Evolutionary conservation across 2,113 vertebrate species (phyloP).

Genomic region (Dicrurus megarhynchus): DNA sequence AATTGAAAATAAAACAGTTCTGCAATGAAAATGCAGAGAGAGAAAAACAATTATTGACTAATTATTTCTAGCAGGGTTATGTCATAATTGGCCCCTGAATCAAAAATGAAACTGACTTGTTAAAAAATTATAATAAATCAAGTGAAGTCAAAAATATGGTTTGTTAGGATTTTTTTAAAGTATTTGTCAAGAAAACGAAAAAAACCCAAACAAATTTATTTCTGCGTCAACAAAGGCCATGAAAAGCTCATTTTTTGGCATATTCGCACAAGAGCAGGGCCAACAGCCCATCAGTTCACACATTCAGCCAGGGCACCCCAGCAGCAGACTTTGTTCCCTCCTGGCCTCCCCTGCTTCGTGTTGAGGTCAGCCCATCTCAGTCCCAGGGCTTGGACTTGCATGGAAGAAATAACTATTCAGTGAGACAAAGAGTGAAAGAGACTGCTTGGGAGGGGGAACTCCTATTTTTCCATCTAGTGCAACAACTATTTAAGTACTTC

Average conservation of each 20-base stretch:
- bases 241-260: not conserved
- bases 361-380: not conserved
- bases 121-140: not conserved
- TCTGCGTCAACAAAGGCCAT: not conserved
- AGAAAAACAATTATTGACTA: not conserved
- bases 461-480: not conserved
- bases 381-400: not conserved
- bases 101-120: not conserved
- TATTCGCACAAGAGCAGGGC: not conserved
- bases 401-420: not conserved
- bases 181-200: not conserved
- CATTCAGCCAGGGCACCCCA: not conserved
- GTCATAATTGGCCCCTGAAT: not conserved
- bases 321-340: not conserved
- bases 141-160: not conserved
- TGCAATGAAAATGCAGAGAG: not conserved
- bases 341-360: rapidly evolving
- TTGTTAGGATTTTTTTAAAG: not conserved
- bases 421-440: not conserved
- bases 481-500: not conserved
- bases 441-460: not conserved
- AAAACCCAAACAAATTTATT: not conserved
- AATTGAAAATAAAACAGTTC: not conserved
- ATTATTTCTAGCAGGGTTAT: not conserved
- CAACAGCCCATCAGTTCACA: not conserved